Evolutionary conservation across 1,140 invertebrate genomes (phyloP).

Genomic region (Calephelis nemesis): DNA sequence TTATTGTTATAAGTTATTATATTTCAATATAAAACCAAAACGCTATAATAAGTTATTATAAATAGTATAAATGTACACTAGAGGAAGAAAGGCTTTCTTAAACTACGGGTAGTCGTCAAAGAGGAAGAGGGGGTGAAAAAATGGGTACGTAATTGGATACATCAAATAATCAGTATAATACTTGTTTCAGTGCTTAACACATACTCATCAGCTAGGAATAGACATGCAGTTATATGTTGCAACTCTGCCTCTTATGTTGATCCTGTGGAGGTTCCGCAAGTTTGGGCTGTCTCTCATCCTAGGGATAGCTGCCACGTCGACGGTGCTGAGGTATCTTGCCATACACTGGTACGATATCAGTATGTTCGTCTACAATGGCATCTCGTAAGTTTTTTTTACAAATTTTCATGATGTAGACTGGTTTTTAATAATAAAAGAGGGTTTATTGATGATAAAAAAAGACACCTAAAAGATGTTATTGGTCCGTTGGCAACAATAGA

Average conservation of each 20-base stretch:
- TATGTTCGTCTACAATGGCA: slow-evolving; percentile 86
- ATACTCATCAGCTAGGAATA: slow-evolving; percentile 87
- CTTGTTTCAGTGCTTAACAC: slow-evolving; percentile 82
- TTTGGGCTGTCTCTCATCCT: slow-evolving; percentile 78
- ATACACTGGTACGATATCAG: slow-evolving; percentile 83
- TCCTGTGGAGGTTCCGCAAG: slow-evolving; percentile 83
- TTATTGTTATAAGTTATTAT: too few species aligned
- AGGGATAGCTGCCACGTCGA: slow-evolving; percentile 80
- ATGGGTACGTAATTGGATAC: too few species aligned
- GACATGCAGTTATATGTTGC: slow-evolving; percentile 89
- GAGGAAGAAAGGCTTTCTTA: background rate
- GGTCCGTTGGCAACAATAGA: too few species aligned
- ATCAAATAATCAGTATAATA: background rate
- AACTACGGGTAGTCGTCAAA: background rate
- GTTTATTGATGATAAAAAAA: too few species aligned
- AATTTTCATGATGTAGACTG: too few species aligned
- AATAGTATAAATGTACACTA: too few species aligned
- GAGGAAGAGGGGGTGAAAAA: background rate
- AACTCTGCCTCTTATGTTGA: slow-evolving; percentile 83
- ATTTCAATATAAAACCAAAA: too few species aligned
- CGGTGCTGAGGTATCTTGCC: slow-evolving; percentile 82
- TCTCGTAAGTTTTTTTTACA: slow-evolving; percentile 82
- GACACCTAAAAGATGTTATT: too few species aligned
- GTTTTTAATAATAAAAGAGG: too few species aligned
- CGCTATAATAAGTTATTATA: too few species aligned